Evolutionary conservation across 2,888 invertebrate species (phyloP), one percentile per base, ranked within the genome.

Genomic region (Tuberolachnus salignus): DNA sequence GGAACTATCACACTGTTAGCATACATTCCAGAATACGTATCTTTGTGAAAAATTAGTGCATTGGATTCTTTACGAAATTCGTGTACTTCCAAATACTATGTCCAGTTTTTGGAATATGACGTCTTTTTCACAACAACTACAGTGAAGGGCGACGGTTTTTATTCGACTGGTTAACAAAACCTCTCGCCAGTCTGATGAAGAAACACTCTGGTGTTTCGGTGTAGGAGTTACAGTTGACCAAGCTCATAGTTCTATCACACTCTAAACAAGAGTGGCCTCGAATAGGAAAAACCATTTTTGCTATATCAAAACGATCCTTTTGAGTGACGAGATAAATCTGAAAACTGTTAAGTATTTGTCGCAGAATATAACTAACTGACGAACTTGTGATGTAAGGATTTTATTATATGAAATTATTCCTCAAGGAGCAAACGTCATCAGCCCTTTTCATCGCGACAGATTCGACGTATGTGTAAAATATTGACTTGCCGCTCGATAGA

Each of bases 401-500:
- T 81, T 80, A 13, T 75, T 67, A n/a, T 46, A 83, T 61, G 75
- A 81, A 82, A 81, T 83, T 75, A 81, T 81, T 21, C 69, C 80
- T 49, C 59, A 81, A 75, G 53, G 81, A 82, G 10, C 80, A 70
- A 42, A 82, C 81, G 21, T 82, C 81, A 57, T 82, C 80, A n/a
- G 80, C 73, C 44, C 81, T 82, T 78, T 55, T 55, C 21, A 21
- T 55, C 21, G 21, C 55, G 9, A 55, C 55, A 55, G 55, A 19
- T 55, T 55, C 82, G 55, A 81, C 80, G 81, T 82, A 82, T 42
- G 80, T 81, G 55, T 81, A 83, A 80, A 82, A n/a, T 61, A 63
- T 64, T 66, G 80, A 74, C 16, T 80, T 66, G 55, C 51, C 67
- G 42, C 72, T 75, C 3, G 74, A 66, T 46, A 81, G 66, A 53